phyloP scores from a whole-genome alignment of 2,113 vertebrate genomes.

The Clarias batrachus region DNA sequence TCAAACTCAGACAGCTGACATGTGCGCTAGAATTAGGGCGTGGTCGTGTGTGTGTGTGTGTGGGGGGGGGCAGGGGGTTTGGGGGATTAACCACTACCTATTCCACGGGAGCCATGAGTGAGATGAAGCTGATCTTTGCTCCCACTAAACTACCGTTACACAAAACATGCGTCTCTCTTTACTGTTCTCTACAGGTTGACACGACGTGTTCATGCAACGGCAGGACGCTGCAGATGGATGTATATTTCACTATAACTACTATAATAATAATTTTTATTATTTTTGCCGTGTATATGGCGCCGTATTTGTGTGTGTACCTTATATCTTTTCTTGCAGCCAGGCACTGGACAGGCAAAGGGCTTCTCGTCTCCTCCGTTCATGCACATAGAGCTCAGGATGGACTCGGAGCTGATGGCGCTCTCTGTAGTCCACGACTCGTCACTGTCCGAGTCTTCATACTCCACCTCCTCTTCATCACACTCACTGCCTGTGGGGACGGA shows the following conservation, averaged over 20 bases:
- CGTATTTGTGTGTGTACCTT: constrained; percentile 75
- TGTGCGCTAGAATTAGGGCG: too few relatives aligned
- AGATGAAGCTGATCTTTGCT: too few relatives aligned
- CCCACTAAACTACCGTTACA: too few relatives aligned
- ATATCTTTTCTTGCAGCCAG: constrained; percentile 98
- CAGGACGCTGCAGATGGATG: neutral
- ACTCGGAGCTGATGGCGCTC: constrained; percentile 97
- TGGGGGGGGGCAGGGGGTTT: too few relatives aligned
- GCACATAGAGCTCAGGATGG: constrained; percentile 98
- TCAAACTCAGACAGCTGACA: too few relatives aligned
- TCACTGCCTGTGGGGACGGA: constrained; percentile 82
- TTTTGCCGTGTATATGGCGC: neutral
- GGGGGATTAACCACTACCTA: too few relatives aligned
- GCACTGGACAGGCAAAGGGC: constrained; percentile 96
- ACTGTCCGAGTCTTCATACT: constrained; percentile 97
- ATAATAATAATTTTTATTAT: neutral
- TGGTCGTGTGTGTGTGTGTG: too few relatives aligned
- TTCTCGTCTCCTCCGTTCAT: constrained; percentile 99
- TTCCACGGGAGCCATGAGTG: too few relatives aligned
- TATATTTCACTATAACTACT: neutral
- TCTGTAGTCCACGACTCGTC: constrained; percentile 99
- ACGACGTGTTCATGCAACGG: neutral
- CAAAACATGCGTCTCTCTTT: neutral
- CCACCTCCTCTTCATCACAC: constrained; percentile 97
- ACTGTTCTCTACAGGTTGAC: too few relatives aligned